These are phyloP conservation scores for Sceloporus tristichus DNA, from an alignment of 2,113 vertebrate genomes.

Conservation along the genomic window DNA sequence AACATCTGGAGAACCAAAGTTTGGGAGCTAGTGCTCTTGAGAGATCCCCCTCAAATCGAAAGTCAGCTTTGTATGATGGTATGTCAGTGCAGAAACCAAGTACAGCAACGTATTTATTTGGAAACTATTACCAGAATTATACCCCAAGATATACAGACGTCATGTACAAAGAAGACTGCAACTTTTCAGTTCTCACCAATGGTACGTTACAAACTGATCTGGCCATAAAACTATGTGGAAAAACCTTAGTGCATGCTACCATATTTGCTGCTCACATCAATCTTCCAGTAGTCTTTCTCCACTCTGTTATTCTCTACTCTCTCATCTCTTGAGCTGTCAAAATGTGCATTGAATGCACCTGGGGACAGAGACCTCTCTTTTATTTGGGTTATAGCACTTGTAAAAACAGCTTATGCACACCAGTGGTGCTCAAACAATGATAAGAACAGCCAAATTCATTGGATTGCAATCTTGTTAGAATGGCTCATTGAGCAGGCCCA, in stretches of 20 bases:
- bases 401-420: not conserved
- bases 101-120: not conserved
- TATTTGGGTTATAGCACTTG: not conserved
- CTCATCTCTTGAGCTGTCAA: not conserved
- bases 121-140: not conserved
- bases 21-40: no score
- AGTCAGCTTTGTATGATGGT: not conserved
- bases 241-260: no score
- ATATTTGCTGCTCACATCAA: no score
- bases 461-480: constrained; percentile 34
- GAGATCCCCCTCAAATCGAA: not conserved
- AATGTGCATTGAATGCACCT: not conserved
- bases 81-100: not conserved
- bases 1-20: no score
- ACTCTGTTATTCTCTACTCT: not conserved
- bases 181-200: not conserved
- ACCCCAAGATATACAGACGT: no score
- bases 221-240: no score
- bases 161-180: no score
- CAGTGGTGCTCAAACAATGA: not conserved
- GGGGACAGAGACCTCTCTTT: not conserved
- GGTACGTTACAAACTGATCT: no score
- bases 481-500: constrained; percentile 30
- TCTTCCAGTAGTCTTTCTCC: no score
- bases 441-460: constrained; percentile 13